A percentile compares a stretch with the other conserved stretches of the same genome.
Evolutionary conservation across 2,888 invertebrate species (phyloP).

Genomic region (Cheilosia impressa): DNA sequence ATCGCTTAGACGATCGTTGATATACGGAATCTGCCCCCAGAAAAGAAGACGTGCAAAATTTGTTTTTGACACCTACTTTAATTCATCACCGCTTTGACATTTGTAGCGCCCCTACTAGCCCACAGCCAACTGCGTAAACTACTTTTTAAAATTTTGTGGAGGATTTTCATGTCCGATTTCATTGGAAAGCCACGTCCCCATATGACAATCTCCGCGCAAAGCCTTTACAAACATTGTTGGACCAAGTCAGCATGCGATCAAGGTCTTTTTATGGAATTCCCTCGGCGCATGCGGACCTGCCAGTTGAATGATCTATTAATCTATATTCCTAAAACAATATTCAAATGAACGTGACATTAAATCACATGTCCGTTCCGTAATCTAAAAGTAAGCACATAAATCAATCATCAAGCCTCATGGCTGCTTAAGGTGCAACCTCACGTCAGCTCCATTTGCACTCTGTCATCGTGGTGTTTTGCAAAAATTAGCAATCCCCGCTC

Average conservation of each 20-base stretch:
- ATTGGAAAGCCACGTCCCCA: neutral
- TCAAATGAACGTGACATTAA: slow-evolving; percentile 39
- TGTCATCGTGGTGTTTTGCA: slow-evolving; percentile 42
- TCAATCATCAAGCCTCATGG: slow-evolving; percentile 45
- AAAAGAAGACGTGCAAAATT: no score
- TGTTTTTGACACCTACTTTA: no score
- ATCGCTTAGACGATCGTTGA: no score
- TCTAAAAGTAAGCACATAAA: slow-evolving; percentile 53
- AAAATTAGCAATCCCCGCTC: slow-evolving; percentile 51
- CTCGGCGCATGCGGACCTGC: slow-evolving; percentile 7
- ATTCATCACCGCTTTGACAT: no score
- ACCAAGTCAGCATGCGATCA: no score
- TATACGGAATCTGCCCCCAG: no score
- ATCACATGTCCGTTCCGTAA: slow-evolving; percentile 46
- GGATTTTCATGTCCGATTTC: no score
- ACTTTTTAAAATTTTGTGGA: no score
- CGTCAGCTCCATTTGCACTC: slow-evolving; percentile 62
- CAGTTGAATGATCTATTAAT: slow-evolving; percentile 25
- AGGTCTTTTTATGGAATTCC: neutral
- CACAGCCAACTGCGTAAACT: no score
- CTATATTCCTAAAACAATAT: slow-evolving; percentile 9
- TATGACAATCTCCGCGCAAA: neutral
- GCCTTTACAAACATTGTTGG: neutral
- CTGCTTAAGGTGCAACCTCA: slow-evolving; percentile 67
- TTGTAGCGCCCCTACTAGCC: no score